These are phyloP conservation scores for Mimumesa dahlbomi DNA, from an alignment of 2,888 invertebrate genomes.

Conservation along the genomic window DNA sequence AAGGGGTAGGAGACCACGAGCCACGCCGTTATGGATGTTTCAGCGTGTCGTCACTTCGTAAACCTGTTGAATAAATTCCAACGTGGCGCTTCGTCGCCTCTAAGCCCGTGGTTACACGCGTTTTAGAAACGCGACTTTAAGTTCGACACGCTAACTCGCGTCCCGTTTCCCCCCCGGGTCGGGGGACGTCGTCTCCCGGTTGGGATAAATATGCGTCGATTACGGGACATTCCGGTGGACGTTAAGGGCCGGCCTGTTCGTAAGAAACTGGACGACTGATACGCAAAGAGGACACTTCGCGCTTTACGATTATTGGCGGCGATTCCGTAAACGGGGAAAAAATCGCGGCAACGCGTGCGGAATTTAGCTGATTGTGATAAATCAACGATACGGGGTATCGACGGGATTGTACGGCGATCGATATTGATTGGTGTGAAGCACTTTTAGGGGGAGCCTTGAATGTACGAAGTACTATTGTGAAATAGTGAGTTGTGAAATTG, in stretches of 20 bases:
- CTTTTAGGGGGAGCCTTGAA: too few relatives aligned
- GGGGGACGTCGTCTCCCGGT: not conserved
- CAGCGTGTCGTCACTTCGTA: constrained; percentile 78
- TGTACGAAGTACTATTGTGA: too few relatives aligned
- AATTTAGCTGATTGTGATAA: constrained; percentile 18
- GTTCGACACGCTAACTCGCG: too few relatives aligned
- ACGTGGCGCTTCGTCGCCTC: constrained; percentile 23
- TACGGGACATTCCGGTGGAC: constrained; percentile 14
- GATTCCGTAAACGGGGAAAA: constrained; percentile 16
- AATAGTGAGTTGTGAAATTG: too few relatives aligned
- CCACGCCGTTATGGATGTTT: constrained; percentile 74
- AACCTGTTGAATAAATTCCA: constrained; percentile 74
- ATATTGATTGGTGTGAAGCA: too few relatives aligned
- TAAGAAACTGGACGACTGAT: constrained; percentile 19
- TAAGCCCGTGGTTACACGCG: constrained; percentile 40
- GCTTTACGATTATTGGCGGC: constrained; percentile 33
- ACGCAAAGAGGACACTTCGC: constrained; percentile 10
- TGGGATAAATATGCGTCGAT: constrained; percentile 28
- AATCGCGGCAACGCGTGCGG: not conserved
- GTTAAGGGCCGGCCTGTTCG: constrained; percentile 25
- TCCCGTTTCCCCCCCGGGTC: too few relatives aligned
- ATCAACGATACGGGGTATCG: too few relatives aligned
- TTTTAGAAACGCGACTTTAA: too few relatives aligned
- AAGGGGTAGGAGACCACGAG: constrained; percentile 62
- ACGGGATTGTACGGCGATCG: too few relatives aligned